A percentile compares a stretch with the other conserved stretches of the same genome.
Conservation (phyloP, 1,140 invertebrate genomes). For the Monochamus saltuarius region DNA sequence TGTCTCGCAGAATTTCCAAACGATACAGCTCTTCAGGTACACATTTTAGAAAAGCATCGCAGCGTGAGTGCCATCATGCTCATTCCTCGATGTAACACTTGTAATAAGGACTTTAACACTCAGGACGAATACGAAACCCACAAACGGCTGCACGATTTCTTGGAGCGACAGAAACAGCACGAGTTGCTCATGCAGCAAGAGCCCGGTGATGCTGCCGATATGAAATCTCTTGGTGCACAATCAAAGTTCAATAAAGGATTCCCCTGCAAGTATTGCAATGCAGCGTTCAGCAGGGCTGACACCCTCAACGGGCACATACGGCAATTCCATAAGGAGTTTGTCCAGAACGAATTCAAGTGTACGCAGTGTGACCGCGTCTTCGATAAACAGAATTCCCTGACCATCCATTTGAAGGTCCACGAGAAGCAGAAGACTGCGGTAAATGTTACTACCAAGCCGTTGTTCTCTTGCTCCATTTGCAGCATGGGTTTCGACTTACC, state of each 20-base stretch:
- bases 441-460: slow-evolving; percentile 10
- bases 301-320: slow-evolving; percentile 39
- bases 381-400: slow-evolving; percentile 44
- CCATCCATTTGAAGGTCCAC: slow-evolving; percentile 45
- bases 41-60: slow-evolving; percentile 44
- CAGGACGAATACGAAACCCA: slow-evolving; percentile 45
- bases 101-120: slow-evolving; percentile 41
- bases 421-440: slow-evolving; percentile 35
- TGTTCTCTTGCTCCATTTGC: slow-evolving; percentile 45
- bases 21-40: slow-evolving; percentile 45
- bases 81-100: slow-evolving; percentile 38
- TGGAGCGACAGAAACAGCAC: slow-evolving; percentile 37
- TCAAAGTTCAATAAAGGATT: slow-evolving; percentile 20
- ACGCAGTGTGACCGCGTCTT: slow-evolving; percentile 41
- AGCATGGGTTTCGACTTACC: slow-evolving; percentile 42
- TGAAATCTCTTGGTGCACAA: not conserved
- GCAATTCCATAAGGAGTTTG: slow-evolving; percentile 32
- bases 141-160: slow-evolving; percentile 39
- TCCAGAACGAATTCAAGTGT: slow-evolving; percentile 36
- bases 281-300: slow-evolving; percentile 38
- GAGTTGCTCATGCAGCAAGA: slow-evolving; percentile 8
- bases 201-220: not conserved
- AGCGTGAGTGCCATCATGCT: slow-evolving; percentile 40
- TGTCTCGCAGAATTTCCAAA: slow-evolving; percentile 39
- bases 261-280: slow-evolving; percentile 39